Evolutionary conservation across 2,888 invertebrate genomes (phyloP), one percentile per base, ranked within the genome.

Genomic region (Dryocosmus kuriphilus): DNA sequence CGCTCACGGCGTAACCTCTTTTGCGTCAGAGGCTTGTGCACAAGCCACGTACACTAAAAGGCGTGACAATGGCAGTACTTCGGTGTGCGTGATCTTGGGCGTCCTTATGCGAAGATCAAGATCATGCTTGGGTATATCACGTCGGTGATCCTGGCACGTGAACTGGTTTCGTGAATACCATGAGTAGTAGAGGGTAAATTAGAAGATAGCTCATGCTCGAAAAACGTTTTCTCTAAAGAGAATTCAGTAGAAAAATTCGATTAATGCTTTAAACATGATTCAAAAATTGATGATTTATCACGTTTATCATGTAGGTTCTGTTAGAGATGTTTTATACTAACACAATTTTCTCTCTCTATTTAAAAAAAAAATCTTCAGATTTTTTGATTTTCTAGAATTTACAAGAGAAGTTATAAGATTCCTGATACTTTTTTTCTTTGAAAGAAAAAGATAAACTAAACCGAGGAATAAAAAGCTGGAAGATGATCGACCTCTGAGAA

Each of bases 151-250:
- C 82, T 83, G 79, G 83, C 83, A 82, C 87, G 86, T 89, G 89
- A 90, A 90, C 89, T 89, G 90, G 89, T 89, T 90, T 85, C 82
- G 81, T 80, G 79, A 83, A 84, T 81, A 81, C 79, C 77, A 76
- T 51, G 57, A 41, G 65, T 75, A 77, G 78, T 65, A 60, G 75
- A 76, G 63, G 76, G 61, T 76, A 76, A 75, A 77, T 73, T 74
- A 77, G 75, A 76, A 75, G 81, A 86, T 85, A 88, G 87, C 87
- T 88, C 85, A 85, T 88, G 88, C 86, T 86, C 88, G 87, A 88
- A 85, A 77, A 80, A 86, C 83, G 85, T 85, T 84, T 83, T 86
- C 84, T 85, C 85, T 84, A 41, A 38, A 38, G 55, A 63, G 73
- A 55, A 77, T 46, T 77, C 77, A 74, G 8, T 19, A 16, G 74